A percentile compares a stretch with the other conserved stretches of the same genome.
Conservation (phyloP, 1,140 invertebrate genomes). For the Neocloeon triangulifer region DNA sequence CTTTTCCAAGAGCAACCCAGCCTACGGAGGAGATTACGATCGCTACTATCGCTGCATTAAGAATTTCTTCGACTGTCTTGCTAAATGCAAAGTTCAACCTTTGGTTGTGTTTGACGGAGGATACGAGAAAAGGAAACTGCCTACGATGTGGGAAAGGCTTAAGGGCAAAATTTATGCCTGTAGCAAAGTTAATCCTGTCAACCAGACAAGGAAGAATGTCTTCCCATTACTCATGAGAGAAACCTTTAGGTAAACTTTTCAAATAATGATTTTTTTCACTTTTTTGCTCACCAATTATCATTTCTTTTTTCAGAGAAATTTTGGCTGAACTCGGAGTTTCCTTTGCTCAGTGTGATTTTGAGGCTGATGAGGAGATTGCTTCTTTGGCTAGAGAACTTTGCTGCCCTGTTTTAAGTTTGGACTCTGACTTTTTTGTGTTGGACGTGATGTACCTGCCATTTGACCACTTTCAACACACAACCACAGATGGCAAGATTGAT, state of each 20-base stretch:
- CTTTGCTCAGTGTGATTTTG: conserved; percentile 49
- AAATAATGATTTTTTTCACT: conserved; percentile 32
- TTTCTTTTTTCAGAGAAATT: too few species aligned
- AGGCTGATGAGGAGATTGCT: conserved; percentile 69
- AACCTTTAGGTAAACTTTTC: conserved; percentile 42
- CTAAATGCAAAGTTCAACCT: conserved; percentile 47
- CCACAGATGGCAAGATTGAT: too few species aligned
- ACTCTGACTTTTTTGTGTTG: conserved; percentile 82
- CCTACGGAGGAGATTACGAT: conserved; percentile 75
- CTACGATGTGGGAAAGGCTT: conserved; percentile 36
- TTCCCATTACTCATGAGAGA: conserved; percentile 46
- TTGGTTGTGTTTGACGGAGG: conserved; percentile 69
- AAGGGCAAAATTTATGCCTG: conserved; percentile 31
- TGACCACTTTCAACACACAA: too few species aligned
- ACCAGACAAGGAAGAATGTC: conserved; percentile 22
- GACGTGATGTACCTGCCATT: conserved; percentile 62
- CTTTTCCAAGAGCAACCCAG: conserved; percentile 31
- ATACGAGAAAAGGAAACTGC: conserved; percentile 47
- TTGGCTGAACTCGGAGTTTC: conserved; percentile 23
- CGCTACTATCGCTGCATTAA: conserved; percentile 33
- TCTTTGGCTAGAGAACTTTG: conserved; percentile 42
- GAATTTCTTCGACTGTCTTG: conserved; percentile 46
- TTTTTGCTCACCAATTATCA: too few species aligned
- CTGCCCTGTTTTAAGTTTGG: conserved; percentile 68
- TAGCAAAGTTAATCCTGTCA: conserved; percentile 9